These are phyloP conservation scores for Xestobium rufovillosum DNA, from an alignment of 2,888 invertebrate species.

Conservation along the genomic window DNA sequence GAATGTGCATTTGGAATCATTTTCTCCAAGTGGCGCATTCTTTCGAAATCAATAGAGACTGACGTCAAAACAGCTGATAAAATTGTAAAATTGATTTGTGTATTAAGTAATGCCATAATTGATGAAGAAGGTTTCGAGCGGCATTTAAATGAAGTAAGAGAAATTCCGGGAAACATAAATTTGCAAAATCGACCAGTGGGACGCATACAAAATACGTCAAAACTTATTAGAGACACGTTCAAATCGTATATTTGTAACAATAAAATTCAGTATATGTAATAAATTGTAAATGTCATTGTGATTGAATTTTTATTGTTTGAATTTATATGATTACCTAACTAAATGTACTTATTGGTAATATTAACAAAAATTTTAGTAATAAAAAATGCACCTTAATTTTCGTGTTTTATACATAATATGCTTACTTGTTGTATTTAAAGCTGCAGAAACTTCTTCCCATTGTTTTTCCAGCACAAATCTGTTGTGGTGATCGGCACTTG, in stretches of 20 bases:
- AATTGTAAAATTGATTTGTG: constrained; percentile 15
- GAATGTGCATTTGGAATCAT: constrained; percentile 17
- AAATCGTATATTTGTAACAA: constrained; percentile 8
- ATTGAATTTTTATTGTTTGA: not conserved
- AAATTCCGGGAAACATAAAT: not conserved
- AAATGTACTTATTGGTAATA: constrained; percentile 2
- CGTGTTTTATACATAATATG: not conserved
- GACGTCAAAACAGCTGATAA: constrained; percentile 14
- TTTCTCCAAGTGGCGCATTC: constrained; percentile 13
- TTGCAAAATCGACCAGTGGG: not conserved
- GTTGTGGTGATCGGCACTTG: not conserved
- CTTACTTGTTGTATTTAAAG: constrained; percentile 1
- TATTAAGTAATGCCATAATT: constrained; percentile 17
- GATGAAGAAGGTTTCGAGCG: constrained; percentile 17
- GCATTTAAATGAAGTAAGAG: constrained; percentile 10
- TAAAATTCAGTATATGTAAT: not conserved
- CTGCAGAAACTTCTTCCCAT: not conserved
- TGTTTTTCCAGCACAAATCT: constrained; percentile 1
- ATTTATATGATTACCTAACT: too few relatives aligned
- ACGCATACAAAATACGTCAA: constrained; percentile 10
- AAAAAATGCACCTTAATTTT: constrained; percentile 6
- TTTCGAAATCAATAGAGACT: constrained; percentile 16
- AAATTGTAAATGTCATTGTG: constrained; percentile 1
- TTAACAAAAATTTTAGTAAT: constrained; percentile 7
- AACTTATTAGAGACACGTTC: constrained; percentile 14